Conservation (phyloP, 2,797 vertebrate species). For the Melopsittacus undulatus region DNA sequence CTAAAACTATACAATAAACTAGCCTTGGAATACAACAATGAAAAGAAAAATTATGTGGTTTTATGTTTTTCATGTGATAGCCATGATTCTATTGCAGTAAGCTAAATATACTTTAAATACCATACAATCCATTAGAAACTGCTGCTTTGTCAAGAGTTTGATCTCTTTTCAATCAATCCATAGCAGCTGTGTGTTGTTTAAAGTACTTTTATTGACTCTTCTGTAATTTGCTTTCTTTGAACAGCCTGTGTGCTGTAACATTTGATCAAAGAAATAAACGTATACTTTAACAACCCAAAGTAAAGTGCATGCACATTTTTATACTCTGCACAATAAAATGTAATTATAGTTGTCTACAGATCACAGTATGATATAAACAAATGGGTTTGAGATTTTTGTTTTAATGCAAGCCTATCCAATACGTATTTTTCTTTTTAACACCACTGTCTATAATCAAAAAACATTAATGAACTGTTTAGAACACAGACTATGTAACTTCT, state of each 20-base stretch:
- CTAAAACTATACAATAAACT: constrained; percentile 77
- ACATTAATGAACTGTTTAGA: constrained; percentile 17
- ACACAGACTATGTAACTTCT: not conserved
- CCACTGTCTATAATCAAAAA: not conserved
- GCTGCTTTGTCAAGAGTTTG: constrained; percentile 56
- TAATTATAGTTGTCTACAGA: constrained; percentile 77
- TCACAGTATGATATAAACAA: constrained; percentile 63
- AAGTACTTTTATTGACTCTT: constrained; percentile 71
- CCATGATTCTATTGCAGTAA: not conserved
- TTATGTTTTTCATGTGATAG: not conserved
- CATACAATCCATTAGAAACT: constrained; percentile 27
- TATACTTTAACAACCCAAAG: constrained; percentile 71
- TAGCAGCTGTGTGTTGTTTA: constrained; percentile 66
- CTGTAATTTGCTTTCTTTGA: constrained; percentile 77
- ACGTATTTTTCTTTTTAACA: not conserved
- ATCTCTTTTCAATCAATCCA: constrained; percentile 63
- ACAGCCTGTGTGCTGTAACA: constrained; percentile 74
- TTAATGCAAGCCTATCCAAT: not conserved
- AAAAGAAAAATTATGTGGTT: constrained; percentile 41
- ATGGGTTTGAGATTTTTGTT: not conserved
- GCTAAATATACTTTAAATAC: not conserved
- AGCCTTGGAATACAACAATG: not conserved
- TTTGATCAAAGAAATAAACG: constrained; percentile 77
- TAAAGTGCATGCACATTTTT: constrained; percentile 70
- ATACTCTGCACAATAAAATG: constrained; percentile 73